phyloP scores from a whole-genome alignment of 2,113 vertebrate genomes.

The Toxotes jaculatrix region DNA sequence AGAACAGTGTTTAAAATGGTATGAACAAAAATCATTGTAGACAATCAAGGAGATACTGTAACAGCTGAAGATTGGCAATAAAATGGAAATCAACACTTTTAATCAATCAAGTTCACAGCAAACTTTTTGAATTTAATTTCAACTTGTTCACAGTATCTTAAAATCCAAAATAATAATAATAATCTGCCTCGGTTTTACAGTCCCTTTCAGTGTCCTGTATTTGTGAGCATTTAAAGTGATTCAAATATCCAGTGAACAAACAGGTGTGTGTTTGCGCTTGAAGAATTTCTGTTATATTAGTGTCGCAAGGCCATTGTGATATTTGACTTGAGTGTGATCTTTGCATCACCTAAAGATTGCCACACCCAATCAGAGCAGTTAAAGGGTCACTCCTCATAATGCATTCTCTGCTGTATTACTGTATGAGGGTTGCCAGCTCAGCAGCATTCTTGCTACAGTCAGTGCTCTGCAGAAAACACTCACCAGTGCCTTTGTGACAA shows the following conservation, averaged over 20 bases:
- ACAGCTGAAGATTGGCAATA: too few relatives aligned
- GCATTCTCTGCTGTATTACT: not conserved
- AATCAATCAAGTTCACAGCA: not conserved
- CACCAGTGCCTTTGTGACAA: slow-evolving; percentile 27
- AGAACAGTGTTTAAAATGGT: not conserved
- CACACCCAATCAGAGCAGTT: not conserved
- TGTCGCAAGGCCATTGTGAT: not conserved
- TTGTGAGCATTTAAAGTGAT: not conserved
- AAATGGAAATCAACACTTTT: not conserved
- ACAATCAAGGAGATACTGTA: not conserved
- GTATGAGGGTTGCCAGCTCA: slow-evolving; percentile 13
- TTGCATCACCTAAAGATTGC: not conserved
- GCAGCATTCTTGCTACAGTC: slow-evolving; percentile 14
- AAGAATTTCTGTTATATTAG: not conserved
- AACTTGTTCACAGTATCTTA: not conserved
- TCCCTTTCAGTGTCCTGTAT: not conserved
- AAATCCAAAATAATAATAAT: not conserved
- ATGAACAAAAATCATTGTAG: not conserved
- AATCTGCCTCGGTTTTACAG: not conserved
- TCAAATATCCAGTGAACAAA: not conserved
- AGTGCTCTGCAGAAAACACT: slow-evolving; percentile 16
- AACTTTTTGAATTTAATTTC: not conserved
- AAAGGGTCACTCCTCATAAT: not conserved
- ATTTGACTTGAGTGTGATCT: not conserved
- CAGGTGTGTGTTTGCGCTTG: not conserved